phyloP scores from a whole-genome alignment of 2,113 vertebrate genomes.

The Macrotus californicus region DNA sequence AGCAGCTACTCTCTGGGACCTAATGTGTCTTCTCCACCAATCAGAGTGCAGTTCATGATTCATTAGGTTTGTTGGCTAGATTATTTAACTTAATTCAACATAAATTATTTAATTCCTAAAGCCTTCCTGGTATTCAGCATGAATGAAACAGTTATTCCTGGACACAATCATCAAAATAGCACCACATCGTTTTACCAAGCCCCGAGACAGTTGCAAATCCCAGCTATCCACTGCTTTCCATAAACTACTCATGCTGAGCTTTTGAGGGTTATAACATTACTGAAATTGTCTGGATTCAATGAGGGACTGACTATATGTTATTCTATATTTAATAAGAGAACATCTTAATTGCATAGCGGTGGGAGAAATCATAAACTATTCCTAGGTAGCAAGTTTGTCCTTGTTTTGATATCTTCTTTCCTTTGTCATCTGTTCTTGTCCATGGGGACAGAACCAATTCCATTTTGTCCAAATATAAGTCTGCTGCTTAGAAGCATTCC shows the following conservation, averaged over 20 bases:
- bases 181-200: slow-evolving; percentile 52
- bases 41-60: slow-evolving; percentile 59
- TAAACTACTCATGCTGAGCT: slow-evolving; percentile 67
- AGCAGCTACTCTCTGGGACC: slow-evolving; percentile 46
- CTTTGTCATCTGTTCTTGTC: slow-evolving; percentile 42
- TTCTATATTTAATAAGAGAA: slow-evolving; percentile 67
- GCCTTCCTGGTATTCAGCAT: slow-evolving; percentile 60
- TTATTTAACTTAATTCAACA: slow-evolving; percentile 75
- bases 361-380: slow-evolving; percentile 52
- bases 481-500: neutral
- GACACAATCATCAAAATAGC: slow-evolving; percentile 65
- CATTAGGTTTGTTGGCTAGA: slow-evolving; percentile 63
- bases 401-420: slow-evolving; percentile 33
- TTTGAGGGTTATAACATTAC: slow-evolving; percentile 58
- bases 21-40: slow-evolving; percentile 58
- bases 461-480: neutral
- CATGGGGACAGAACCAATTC: neutral
- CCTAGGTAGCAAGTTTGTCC: slow-evolving; percentile 40
- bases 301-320: slow-evolving; percentile 52
- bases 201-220: slow-evolving; percentile 57
- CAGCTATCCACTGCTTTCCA: slow-evolving; percentile 60
- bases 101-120: slow-evolving; percentile 73
- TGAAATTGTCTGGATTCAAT: slow-evolving; percentile 64
- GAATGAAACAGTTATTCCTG: slow-evolving; percentile 76
- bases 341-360: slow-evolving; percentile 57